Evolutionary conservation across 2,888 invertebrate species (phyloP), one percentile per base, ranked within the genome.

Genomic region (Lampropteryx suffumata): DNA sequence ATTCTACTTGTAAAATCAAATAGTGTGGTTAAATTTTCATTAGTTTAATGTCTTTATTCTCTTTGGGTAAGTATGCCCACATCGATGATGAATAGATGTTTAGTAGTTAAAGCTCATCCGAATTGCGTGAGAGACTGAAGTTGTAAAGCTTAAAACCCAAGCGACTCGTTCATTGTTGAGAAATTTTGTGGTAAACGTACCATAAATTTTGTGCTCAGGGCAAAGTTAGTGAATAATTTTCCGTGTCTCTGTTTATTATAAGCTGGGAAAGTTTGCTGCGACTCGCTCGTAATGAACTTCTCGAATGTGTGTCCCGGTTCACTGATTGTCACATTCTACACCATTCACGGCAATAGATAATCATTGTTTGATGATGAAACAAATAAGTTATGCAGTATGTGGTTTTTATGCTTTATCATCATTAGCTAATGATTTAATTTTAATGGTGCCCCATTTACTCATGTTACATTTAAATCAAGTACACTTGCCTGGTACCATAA

Each of bases 241-340:
- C 84, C 80, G 78, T 86, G 85, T 87, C 84, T 86, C 86, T 87
- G 88, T 86, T 86, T 85, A 86, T 86, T 85, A 84, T 87, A 82
- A 82, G 81, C 84, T 70, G 71, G 71, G 69, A 73, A 84, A 85
- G 84, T 85, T 84, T 68, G 72, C 70, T 65, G 73, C 69, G 73
- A 80, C 78, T 81, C 76, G 78, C 75, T 66, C 74, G 76, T 80
- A 83, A 85, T 82, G 79, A 83, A 78, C 79, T 78, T 71, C 67
- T 67, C 73, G 64, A 79, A 78, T 79, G 77, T 81, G 76, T 68
- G 69, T 67, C 65, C 62, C 73, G 64, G 70, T 70, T 73, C 71
- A 64, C 71, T 76, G 76, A 79, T 78, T 80, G 69, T 61, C 62
- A 57, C 55, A 63, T 61, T 37, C 42, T 56, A 56, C 50, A 57